Evolutionary conservation across 2,113 vertebrate species (phyloP).

Genomic region (Cyanoliseus patagonus): DNA sequence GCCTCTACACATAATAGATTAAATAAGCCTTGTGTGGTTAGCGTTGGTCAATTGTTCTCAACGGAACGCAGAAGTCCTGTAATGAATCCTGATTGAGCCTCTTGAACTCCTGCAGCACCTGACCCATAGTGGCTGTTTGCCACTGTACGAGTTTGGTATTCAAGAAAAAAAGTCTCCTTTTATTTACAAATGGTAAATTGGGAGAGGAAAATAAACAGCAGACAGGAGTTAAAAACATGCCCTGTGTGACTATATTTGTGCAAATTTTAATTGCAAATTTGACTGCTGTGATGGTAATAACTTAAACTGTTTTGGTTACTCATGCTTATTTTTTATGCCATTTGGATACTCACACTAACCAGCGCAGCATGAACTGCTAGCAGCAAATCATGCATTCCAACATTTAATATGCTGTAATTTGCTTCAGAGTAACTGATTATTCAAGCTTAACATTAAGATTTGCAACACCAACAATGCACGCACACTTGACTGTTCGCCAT

Average conservation of each 20-base stretch:
- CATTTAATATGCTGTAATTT: background rate
- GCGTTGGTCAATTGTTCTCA: background rate
- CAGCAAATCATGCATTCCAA: background rate
- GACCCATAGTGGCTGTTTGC: background rate
- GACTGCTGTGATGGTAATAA: background rate
- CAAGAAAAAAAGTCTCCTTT: background rate
- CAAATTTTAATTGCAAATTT: constrained; percentile 43
- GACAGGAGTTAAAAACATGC: background rate
- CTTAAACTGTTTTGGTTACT: constrained; percentile 16
- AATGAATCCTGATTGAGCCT: background rate
- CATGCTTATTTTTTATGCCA: background rate
- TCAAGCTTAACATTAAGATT: background rate
- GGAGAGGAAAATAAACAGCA: constrained; percentile 15
- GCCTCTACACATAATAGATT: background rate
- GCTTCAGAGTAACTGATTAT: background rate
- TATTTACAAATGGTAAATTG: constrained; percentile 2
- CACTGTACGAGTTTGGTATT: background rate
- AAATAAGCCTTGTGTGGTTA: background rate
- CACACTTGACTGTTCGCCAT: background rate
- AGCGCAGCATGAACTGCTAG: background rate
- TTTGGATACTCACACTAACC: background rate
- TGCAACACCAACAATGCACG: background rate
- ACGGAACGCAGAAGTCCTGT: background rate
- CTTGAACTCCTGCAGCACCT: background rate
- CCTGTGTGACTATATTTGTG: background rate